Evolutionary conservation across 2,113 vertebrate genomes (phyloP).

Genomic region (Ceratotherium simum): DNA sequence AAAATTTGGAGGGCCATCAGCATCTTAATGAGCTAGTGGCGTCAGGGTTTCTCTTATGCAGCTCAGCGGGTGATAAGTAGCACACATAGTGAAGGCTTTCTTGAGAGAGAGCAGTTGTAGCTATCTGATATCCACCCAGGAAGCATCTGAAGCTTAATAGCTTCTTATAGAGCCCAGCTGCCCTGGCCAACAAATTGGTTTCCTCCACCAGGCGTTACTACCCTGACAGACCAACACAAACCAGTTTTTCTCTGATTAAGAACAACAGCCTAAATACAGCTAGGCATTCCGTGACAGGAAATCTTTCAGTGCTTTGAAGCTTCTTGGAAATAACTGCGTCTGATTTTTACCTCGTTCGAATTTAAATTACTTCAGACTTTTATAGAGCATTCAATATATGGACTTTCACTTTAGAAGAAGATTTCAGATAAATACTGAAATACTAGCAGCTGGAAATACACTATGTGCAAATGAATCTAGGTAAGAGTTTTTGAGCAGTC

Average conservation of each 20-base stretch:
- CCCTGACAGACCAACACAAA: neutral
- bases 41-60: neutral
- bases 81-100: neutral
- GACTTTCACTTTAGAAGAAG: constrained; percentile 8
- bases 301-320: neutral
- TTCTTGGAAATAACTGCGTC: constrained; percentile 1
- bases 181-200: neutral
- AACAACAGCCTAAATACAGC: neutral
- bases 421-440: constrained; percentile 9
- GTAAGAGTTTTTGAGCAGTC: constrained; percentile 42
- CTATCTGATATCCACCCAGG: neutral
- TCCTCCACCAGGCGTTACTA: neutral
- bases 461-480: neutral
- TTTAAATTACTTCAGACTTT: constrained; percentile 29
- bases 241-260: neutral
- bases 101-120: neutral
- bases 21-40: neutral
- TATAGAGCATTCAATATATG: neutral
- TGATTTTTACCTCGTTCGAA: constrained; percentile 52
- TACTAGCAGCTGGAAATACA: neutral
- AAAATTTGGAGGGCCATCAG: neutral
- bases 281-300: neutral
- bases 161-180: neutral
- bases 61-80: neutral
- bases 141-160: neutral